Evolutionary conservation across 2,888 invertebrate genomes (phyloP), one percentile per base, ranked within the genome.

Genomic region (Dynastes tityus): DNA sequence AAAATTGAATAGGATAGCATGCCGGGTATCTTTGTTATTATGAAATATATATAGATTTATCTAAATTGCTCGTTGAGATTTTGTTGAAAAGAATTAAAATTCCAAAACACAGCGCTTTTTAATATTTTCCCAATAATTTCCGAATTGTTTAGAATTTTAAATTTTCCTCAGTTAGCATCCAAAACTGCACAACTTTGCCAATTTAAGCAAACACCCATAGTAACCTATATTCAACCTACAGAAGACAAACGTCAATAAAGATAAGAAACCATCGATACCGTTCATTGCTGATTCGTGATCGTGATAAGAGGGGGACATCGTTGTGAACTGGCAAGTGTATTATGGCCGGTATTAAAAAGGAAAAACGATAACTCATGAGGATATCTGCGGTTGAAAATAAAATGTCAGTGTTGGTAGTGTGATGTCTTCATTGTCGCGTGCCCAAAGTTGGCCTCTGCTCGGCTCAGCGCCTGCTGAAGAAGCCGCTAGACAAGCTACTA

Each of bases 381-480:
- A 70, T 70, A 58, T 68, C 40, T 40, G 27, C 63, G 27, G 27
- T 76, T 79, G 13, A 71, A 71, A 27, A 63, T 63, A 61, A 67
- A 76, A 78, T 78, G 68, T 32, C 27, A 77, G 77, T 65, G 79
- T 58, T 55, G 45, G 65, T 79, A 73, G 81, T 81, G 81, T 80
- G 76, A 87, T 87, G 87, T 88, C 88, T 82, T 90, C 90, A 83
- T 85, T 90, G 83, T 89, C 90, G 79, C 88, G 90, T 55, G 90
- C 91, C 77, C 89, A 89, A 84, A 90, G 90, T 82, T 90, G 91
- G 90, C 91, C 91, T 77, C 84, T 90, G 80, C 83, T 91, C 53
- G 86, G 86, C 79, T 85, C 91, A 87, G 86, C 91, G 88, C 87
- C 90, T 87, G 86, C 90, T 88, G 91, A 91, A 84, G 91, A 91